Base-by-base conservation (phyloP, 2,888 invertebrate genomes). In the Hydrotaea cyrtoneurina region DNA sequence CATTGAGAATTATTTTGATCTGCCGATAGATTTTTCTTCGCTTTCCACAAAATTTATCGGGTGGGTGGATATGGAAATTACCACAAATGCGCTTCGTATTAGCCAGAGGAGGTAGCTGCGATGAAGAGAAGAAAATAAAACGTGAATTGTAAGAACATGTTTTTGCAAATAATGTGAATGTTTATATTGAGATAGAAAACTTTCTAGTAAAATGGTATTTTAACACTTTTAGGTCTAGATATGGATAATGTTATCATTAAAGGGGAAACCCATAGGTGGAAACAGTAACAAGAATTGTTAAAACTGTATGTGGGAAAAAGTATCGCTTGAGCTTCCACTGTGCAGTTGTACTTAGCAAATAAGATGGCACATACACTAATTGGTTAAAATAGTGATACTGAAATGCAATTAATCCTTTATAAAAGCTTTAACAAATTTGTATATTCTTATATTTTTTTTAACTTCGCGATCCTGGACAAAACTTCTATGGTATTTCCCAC, bases 1-100 rank as follows among this genome's bases (percentile, higher is more conserved):
- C 88, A 87, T 88, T 87, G 88, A 88, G 89, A 90, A 87, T 87
- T 86, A 88, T 88, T 87, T 86, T 85, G 89, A 89, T 89, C 86
- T 80, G 81, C 80, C 87, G 87, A 88, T 88, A 89, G 88, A 88
- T 89, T 90, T 90, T 90, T 87, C 23, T 43, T 69, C 17, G 55
- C 46, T 57, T 46, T 17, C n/a, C 23, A 43, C 53, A 19, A 90
- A 89, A 89, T 89, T 89, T 90, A 90, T 91, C 88, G 88, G 86
- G 88, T 89, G 88, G 88, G 87, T 88, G 89, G 71, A 72, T 74
- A 74, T 74, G 59, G 21, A 46, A 59, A 59, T 23, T 43, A 73
- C 17, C 57, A 57, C 21, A 21, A 21, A 21, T 19, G 17, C 43
- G 10, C 2, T 43, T 7, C 43, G 10, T 57, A 8, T 21, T 11